Evolutionary conservation across 2,797 vertebrate genomes (phyloP).

Genomic region (Alcedo atthis): DNA sequence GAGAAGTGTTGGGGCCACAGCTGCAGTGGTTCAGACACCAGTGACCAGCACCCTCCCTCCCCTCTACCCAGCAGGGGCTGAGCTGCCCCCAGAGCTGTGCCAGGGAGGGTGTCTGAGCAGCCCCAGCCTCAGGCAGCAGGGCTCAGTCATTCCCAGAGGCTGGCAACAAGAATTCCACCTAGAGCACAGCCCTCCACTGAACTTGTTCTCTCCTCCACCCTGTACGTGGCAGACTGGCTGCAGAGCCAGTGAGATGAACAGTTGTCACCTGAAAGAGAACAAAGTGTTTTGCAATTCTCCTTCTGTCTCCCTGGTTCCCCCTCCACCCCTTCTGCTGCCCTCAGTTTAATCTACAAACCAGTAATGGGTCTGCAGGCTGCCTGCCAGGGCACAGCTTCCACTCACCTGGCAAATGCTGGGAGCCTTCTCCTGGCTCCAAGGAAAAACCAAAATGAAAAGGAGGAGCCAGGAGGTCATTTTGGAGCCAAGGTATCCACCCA

Average conservation of each 20-base stretch:
- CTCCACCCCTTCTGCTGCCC: conserved; percentile 4
- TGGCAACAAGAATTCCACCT: not conserved
- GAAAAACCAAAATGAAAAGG: conserved; percentile 33
- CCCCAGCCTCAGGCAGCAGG: not conserved
- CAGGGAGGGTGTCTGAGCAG: not conserved
- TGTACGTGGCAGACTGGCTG: conserved; percentile 35
- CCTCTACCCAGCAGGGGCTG: not conserved
- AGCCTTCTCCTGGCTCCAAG: conserved; percentile 53
- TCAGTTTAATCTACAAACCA: conserved; percentile 48
- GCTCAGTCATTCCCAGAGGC: not conserved
- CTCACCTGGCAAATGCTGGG: conserved; percentile 44
- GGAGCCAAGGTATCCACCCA: conserved; percentile 53
- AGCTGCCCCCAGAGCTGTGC: not conserved
- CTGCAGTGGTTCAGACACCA: not conserved
- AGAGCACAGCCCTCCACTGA: not conserved
- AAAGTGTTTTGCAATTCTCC: conserved; percentile 48
- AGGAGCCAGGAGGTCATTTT: conserved; percentile 33
- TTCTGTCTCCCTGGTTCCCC: not conserved
- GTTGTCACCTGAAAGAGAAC: conserved; percentile 56
- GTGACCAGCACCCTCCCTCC: not conserved
- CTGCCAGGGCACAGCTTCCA: conserved; percentile 43
- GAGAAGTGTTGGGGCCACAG: not conserved
- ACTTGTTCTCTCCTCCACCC: conserved; percentile 36
- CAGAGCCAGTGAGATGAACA: not conserved
- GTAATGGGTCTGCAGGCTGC: conserved; percentile 13